Evolutionary conservation across 2,888 invertebrate genomes (phyloP), one percentile per base, ranked within the genome.

Genomic region (Troilus luridus): DNA sequence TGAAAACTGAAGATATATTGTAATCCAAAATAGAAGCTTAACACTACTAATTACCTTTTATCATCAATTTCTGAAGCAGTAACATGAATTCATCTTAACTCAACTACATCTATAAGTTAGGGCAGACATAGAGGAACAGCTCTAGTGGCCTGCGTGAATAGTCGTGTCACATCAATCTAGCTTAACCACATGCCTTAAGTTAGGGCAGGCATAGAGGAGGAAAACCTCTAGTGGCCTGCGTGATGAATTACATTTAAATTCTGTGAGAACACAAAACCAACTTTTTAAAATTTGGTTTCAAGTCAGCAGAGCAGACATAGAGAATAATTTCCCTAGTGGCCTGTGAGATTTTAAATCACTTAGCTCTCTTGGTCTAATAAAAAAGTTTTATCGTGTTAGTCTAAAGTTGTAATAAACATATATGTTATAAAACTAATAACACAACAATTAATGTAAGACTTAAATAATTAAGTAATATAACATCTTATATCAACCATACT

Each of bases 91-190:
- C n/a, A 88, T 54, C 21, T 0, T 58, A 19, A 6, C 21, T 0
- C n/a, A 19, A 6, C 0, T 11, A 41, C 72, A 41, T 41, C n/a
- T n/a, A 54, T 88, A 88, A 88, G 58, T n/a, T 58, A 56, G 11
- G 19, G n/a, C 90, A 90, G 90, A 90, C 90, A 90, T 90, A 90
- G 77, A 58, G 77, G 21, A 7, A n/a, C n/a, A 7, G n/a, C 89
- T n/a, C 90, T 90, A 90, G 90, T 90, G 90, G 90, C 90, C 90
- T 90, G 90, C 59, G 19, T 56, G 90, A 90, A 1, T 41, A 3
- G 41, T 41, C 41, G 41, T 5, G 12, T 24, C 19, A 77, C 72
- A 21, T 41, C 24, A 0, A 58, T 5, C n/a, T 58, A 88, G 19
- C 21, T 10, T 58, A 19, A 6, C 0, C 21, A 41, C 27, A 41